A percentile compares a stretch with the other conserved stretches of the same genome.
Evolutionary conservation across 2,113 vertebrate genomes (phyloP).

Genomic region (Pollimyrus isidori): DNA sequence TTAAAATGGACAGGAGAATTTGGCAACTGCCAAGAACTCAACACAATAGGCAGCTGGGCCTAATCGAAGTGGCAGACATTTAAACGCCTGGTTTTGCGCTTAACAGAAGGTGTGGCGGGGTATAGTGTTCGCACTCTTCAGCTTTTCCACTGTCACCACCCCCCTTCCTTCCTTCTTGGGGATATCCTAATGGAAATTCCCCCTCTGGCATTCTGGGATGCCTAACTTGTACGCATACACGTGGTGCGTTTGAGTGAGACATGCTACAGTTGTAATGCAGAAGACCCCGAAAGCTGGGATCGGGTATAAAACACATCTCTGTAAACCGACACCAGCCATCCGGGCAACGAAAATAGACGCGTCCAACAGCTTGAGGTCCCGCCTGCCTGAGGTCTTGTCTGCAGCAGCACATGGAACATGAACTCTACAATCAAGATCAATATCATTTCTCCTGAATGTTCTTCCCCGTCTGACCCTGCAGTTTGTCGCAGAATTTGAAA

Average conservation of each 20-base stretch:
- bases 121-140: background rate
- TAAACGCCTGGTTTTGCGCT: conserved; percentile 2
- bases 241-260: background rate
- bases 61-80: too few species aligned
- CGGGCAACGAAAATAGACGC: conserved; percentile 17
- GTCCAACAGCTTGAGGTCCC: background rate
- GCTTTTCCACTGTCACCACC: background rate
- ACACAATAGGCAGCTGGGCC: background rate
- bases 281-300: background rate
- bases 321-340: conserved; percentile 14
- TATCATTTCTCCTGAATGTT: background rate
- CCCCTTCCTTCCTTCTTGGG: conserved; percentile 5
- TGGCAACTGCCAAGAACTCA: background rate
- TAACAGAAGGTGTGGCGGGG: background rate
- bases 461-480: background rate
- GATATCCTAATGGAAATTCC: conserved; percentile 10
- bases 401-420: background rate
- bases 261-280: background rate
- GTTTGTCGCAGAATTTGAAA: background rate
- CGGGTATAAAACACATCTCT: background rate
- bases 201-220: background rate
- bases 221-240: background rate
- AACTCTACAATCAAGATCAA: background rate
- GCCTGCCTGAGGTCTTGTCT: background rate
- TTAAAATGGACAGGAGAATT: background rate